phyloP scores from a whole-genome alignment of 2,888 invertebrate genomes.

The Alsophila aescularia region DNA sequence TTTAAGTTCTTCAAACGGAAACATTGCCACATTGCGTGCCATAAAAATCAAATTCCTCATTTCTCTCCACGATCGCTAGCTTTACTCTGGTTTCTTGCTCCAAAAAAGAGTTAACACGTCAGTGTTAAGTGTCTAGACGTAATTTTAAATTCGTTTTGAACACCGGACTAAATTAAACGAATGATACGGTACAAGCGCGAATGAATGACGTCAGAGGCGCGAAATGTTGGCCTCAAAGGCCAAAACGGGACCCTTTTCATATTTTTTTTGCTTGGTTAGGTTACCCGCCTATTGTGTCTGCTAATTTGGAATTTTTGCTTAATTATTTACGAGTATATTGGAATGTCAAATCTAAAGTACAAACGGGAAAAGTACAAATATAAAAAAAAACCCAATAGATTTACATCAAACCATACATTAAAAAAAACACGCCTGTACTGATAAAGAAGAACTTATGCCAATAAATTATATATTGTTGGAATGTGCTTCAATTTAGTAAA shows the following conservation, averaged over 20 bases:
- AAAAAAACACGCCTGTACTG: too few relatives aligned
- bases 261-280: conserved; percentile 16
- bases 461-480: too few relatives aligned
- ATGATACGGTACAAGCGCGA: conserved; percentile 20
- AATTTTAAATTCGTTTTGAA: conserved; percentile 4
- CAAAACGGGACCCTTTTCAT: conserved; percentile 12
- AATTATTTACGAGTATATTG: neutral
- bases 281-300: conserved; percentile 27
- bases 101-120: conserved; percentile 1
- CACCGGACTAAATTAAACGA: conserved; percentile 5
- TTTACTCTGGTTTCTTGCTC: conserved; percentile 4
- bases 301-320: conserved; percentile 10
- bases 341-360: neutral
- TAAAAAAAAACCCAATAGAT: too few relatives aligned
- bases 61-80: neutral
- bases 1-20: conserved; percentile 3
- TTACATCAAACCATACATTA: too few relatives aligned
- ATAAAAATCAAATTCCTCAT: conserved; percentile 1
- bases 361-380: too few relatives aligned
- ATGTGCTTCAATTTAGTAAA: too few relatives aligned
- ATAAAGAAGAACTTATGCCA: too few relatives aligned
- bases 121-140: conserved; percentile 6
- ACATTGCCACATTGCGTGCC: neutral
- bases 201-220: conserved; percentile 33
- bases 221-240: conserved; percentile 22